A percentile compares a stretch with the other conserved stretches of the same genome.
Evolutionary conservation across 2,888 invertebrate species (phyloP).

Genomic region (Deladenus siricidicola): DNA sequence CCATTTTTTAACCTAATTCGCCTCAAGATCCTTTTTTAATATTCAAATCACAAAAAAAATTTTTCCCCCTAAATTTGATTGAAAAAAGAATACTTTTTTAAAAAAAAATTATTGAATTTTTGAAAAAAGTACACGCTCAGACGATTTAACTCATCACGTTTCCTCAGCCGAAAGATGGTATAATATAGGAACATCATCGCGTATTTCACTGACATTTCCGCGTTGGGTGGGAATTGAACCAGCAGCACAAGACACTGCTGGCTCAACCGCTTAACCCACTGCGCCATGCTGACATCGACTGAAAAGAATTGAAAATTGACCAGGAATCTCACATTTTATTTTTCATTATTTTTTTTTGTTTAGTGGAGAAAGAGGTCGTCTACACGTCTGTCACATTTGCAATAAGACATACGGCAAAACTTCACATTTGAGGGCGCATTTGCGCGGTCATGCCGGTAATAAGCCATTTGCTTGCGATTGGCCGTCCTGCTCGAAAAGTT

Average conservation of each 20-base stretch:
- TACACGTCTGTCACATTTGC: slow-evolving; percentile 51
- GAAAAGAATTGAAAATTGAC: not conserved
- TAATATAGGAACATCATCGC: not conserved
- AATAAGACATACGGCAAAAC: slow-evolving; percentile 49
- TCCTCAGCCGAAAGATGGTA: not conserved
- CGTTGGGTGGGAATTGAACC: not conserved
- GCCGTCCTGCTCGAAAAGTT: slow-evolving; percentile 47
- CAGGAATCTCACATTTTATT: too few species aligned
- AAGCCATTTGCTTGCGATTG: slow-evolving; percentile 51
- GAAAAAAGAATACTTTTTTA: too few species aligned
- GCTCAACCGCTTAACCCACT: not conserved
- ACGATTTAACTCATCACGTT: not conserved
- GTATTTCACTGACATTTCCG: not conserved
- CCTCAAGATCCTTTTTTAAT: too few species aligned
- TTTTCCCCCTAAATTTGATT: too few species aligned
- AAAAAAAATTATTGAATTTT: not conserved
- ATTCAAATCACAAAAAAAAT: too few species aligned
- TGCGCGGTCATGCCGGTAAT: slow-evolving; percentile 44
- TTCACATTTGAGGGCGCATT: slow-evolving; percentile 39
- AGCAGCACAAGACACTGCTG: not conserved
- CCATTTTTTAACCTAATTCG: not conserved
- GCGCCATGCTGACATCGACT: too few species aligned
- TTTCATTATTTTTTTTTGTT: slow-evolving; percentile 1
- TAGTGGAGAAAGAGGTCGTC: slow-evolving; percentile 38
- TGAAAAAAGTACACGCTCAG: not conserved